Conservation (phyloP, 2,797 vertebrate genomes). For the Tenualosa ilisha region DNA sequence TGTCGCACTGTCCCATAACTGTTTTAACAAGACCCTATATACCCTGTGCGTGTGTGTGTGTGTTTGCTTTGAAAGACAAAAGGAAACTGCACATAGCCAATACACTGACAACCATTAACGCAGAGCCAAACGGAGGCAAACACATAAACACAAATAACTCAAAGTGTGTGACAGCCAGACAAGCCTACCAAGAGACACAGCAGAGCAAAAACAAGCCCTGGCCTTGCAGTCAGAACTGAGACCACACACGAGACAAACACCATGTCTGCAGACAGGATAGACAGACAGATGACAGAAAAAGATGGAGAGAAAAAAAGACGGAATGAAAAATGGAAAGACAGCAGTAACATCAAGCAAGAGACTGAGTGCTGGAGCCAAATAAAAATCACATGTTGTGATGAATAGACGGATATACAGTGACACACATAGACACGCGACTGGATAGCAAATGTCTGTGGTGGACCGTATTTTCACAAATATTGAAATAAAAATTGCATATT, state of each 20-base stretch:
- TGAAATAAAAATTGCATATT: neutral
- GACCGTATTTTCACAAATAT: neutral
- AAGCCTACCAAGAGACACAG: neutral
- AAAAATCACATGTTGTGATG: neutral
- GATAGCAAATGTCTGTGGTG: neutral
- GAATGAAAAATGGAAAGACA: neutral
- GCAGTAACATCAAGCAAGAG: neutral
- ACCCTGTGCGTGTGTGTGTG: neutral
- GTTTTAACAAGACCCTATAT: neutral
- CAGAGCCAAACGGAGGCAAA: neutral
- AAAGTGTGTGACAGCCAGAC: too few species aligned
- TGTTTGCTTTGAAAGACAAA: neutral
- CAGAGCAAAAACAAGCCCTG: neutral
- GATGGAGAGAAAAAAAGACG: neutral
- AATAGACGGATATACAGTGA: neutral
- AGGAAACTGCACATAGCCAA: constrained; percentile 24
- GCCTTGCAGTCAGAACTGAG: neutral
- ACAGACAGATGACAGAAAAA: neutral
- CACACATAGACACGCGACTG: neutral
- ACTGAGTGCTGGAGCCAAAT: neutral
- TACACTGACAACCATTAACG: neutral
- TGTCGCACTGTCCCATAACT: neutral
- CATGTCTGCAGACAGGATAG: neutral
- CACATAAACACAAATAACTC: neutral
- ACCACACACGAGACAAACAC: neutral